These are phyloP conservation scores for Hozukius guyotensis DNA, from an alignment of 2,797 vertebrate species.

Conservation along the genomic window DNA sequence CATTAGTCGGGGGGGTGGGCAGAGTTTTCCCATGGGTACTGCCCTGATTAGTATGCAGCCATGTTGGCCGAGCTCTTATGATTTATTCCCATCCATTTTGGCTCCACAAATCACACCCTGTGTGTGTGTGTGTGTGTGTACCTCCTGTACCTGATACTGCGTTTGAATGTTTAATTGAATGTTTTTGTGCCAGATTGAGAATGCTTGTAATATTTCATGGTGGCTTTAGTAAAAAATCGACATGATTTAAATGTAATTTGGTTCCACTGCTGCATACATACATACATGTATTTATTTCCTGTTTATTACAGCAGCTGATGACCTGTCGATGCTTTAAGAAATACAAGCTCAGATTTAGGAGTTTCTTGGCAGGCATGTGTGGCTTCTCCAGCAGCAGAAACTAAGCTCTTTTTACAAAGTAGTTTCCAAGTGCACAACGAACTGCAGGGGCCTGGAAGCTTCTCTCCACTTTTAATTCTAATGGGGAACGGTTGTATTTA, in stretches of 20 bases:
- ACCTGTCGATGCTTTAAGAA: slow-evolving; percentile 43
- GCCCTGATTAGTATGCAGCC: slow-evolving; percentile 74
- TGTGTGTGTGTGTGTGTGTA: slow-evolving; percentile 21
- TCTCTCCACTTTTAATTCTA: slow-evolving; percentile 36
- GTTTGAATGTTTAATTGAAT: slow-evolving; percentile 55
- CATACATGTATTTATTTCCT: slow-evolving; percentile 25
- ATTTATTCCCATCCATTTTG: slow-evolving; percentile 72
- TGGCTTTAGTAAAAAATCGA: slow-evolving; percentile 16
- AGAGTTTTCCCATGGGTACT: slow-evolving; percentile 65
- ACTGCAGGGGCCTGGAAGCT: slow-evolving; percentile 23
- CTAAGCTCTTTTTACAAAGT: background rate
- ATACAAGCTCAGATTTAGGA: slow-evolving; percentile 25
- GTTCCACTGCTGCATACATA: slow-evolving; percentile 1
- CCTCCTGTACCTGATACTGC: slow-evolving; percentile 39
- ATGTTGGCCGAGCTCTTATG: slow-evolving; percentile 61
- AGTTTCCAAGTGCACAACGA: slow-evolving; percentile 12
- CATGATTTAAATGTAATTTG: slow-evolving; percentile 17
- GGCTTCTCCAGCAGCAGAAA: background rate
- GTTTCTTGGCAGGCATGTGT: background rate
- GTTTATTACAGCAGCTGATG: slow-evolving; percentile 47
- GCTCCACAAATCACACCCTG: slow-evolving; percentile 46
- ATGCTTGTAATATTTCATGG: slow-evolving; percentile 20
- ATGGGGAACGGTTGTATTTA: slow-evolving; percentile 50
- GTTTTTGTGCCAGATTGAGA: slow-evolving; percentile 13
- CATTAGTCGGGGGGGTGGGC: slow-evolving; percentile 34